Conservation (phyloP, 2,113 vertebrate genomes). For the Pantherophis guttatus region DNA sequence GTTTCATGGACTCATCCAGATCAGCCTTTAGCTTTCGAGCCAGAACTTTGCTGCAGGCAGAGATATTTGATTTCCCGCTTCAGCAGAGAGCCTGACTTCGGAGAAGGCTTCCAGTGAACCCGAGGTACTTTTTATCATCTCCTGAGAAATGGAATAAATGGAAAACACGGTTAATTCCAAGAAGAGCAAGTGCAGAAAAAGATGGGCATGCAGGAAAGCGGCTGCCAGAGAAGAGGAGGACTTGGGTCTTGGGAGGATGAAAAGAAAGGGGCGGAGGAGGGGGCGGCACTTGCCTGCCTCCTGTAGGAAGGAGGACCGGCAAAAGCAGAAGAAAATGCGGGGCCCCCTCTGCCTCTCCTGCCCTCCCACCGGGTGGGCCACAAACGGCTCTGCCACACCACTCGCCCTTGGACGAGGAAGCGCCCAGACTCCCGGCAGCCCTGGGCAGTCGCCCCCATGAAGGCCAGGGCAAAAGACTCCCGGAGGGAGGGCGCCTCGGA, state of each 20-base stretch:
- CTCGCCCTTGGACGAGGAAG: no score
- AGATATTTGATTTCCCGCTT: constrained; percentile 83
- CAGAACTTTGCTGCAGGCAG: constrained; percentile 78
- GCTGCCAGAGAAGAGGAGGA: not conserved
- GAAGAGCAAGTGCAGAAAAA: not conserved
- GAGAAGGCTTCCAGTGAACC: constrained; percentile 70
- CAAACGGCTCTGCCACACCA: no score
- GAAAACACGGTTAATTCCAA: not conserved
- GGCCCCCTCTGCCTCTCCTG: no score
- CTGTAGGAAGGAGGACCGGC: no score
- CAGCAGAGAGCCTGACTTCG: constrained; percentile 69
- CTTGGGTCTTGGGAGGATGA: no score
- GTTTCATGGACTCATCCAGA: not conserved
- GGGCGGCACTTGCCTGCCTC: not conserved
- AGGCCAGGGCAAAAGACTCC: no score
- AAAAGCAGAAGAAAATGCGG: no score
- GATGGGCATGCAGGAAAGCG: not conserved
- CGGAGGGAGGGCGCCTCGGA: no score
- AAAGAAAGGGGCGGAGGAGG: no score
- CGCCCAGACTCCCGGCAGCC: no score
- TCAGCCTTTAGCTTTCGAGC: constrained; percentile 60
- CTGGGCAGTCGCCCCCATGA: no score
- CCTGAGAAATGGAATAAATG: constrained; percentile 35
- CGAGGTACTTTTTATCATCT: constrained; percentile 53
- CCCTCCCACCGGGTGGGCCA: no score